phyloP scores from a whole-genome alignment of 30 jellyfish, hydroid and myxozoan genomes.

The Aurelia aurita complex sp. Pacific region DNA sequence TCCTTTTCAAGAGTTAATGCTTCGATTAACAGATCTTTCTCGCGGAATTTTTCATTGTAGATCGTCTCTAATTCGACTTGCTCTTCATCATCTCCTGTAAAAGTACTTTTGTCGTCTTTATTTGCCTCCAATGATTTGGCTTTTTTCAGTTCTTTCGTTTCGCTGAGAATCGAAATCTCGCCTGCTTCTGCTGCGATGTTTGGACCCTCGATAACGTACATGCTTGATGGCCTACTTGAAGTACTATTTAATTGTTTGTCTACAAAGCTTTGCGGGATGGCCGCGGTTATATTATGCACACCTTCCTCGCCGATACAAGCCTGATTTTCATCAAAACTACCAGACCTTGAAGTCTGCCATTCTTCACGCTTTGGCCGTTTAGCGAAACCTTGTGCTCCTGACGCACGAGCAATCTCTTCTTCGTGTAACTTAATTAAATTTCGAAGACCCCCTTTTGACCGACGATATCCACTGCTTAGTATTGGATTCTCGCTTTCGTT shows the following conservation, averaged over 20 bases:
- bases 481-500: background rate
- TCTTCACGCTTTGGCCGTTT: constrained; percentile 31
- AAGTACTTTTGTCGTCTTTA: constrained; percentile 24
- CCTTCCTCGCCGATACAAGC: background rate
- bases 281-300: background rate
- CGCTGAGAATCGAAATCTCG: background rate
- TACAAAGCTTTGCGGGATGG: too few relatives aligned
- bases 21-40: constrained; percentile 31
- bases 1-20: constrained; percentile 39
- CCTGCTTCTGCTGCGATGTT: background rate
- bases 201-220: background rate
- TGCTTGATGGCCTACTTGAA: background rate
- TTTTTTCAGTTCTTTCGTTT: background rate
- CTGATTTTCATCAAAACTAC: constrained; percentile 10
- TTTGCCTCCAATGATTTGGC: background rate
- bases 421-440: constrained; percentile 85
- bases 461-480: constrained; percentile 15
- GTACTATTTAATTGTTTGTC: background rate
- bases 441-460: constrained; percentile 68
- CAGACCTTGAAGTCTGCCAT: background rate
- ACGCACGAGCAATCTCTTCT: constrained; percentile 92
- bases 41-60: constrained; percentile 14
- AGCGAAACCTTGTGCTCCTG: constrained; percentile 54
- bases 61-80: background rate
- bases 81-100: constrained; percentile 9